Percentiles rank a stretch among this genome's conserved stretches.
Conservation (phyloP, 2,797 vertebrate genomes). For the Macropus fuliginosus region DNA sequence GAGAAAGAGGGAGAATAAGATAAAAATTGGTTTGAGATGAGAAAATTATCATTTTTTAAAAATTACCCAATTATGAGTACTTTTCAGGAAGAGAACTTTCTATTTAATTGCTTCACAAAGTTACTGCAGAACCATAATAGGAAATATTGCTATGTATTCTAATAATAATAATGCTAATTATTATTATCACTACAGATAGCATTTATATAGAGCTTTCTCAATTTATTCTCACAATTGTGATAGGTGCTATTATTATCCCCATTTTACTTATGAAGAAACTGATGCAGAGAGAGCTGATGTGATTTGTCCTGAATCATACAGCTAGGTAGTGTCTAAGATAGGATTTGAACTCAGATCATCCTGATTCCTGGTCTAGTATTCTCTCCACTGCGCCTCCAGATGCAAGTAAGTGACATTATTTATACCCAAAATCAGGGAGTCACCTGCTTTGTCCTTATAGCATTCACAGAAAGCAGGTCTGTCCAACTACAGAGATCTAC, state of each 20-base stretch:
- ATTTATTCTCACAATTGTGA: neutral
- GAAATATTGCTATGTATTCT: neutral
- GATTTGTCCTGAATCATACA: neutral
- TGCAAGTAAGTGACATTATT: neutral
- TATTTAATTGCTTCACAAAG: constrained; percentile 11
- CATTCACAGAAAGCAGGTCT: neutral
- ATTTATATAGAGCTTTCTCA: neutral
- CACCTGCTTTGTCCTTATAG: neutral
- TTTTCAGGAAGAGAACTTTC: neutral
- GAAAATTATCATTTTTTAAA: constrained; percentile 37
- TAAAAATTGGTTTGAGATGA: neutral
- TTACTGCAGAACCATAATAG: constrained; percentile 8
- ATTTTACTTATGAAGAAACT: neutral
- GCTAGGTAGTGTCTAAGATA: neutral
- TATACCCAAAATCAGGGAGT: neutral
- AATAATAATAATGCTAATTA: neutral
- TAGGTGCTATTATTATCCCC: neutral
- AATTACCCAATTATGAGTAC: neutral
- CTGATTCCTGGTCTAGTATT: neutral
- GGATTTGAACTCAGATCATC: neutral
- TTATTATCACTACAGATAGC: neutral
- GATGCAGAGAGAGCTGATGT: neutral
- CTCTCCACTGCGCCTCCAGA: neutral
- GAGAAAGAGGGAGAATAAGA: neutral
- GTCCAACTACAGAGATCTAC: neutral